Conservation (phyloP, 2,113 vertebrate species). For the Thalassoma bifasciatum region DNA sequence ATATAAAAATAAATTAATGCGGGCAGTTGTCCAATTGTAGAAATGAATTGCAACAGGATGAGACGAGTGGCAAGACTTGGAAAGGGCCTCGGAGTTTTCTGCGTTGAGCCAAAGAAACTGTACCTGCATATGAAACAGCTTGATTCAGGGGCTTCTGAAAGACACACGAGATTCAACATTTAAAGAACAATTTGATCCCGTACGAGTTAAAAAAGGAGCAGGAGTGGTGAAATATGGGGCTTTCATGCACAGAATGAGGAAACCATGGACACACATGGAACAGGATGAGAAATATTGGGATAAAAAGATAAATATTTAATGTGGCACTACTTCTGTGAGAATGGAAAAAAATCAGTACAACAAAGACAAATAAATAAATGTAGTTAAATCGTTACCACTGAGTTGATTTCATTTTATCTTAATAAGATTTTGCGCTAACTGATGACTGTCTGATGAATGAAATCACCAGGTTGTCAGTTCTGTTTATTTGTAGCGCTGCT, state of each 20-base stretch:
- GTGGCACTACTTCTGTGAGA: too few relatives aligned
- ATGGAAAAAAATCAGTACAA: too few relatives aligned
- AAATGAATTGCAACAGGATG: not conserved
- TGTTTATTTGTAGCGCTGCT: too few relatives aligned
- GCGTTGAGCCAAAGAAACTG: not conserved
- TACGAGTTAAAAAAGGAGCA: not conserved
- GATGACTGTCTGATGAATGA: too few relatives aligned
- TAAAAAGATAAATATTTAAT: too few relatives aligned
- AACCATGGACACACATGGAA: not conserved
- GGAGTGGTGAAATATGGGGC: not conserved
- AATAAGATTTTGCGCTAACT: too few relatives aligned
- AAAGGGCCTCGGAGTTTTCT: constrained; percentile 13
- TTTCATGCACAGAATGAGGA: not conserved
- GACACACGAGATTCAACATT: constrained; percentile 1
- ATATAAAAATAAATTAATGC: not conserved
- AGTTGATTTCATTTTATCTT: too few relatives aligned
- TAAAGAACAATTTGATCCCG: not conserved
- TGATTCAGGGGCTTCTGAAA: not conserved
- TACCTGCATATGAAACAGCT: constrained; percentile 2
- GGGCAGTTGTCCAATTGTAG: constrained; percentile 14
- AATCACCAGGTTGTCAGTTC: too few relatives aligned
- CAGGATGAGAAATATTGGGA: too few relatives aligned
- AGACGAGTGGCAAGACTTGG: constrained; percentile 3
- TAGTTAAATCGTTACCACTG: too few relatives aligned
- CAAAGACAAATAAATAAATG: too few relatives aligned